Evolutionary conservation across 2,888 invertebrate genomes (phyloP).

Genomic region (Eucera pruinosa): DNA sequence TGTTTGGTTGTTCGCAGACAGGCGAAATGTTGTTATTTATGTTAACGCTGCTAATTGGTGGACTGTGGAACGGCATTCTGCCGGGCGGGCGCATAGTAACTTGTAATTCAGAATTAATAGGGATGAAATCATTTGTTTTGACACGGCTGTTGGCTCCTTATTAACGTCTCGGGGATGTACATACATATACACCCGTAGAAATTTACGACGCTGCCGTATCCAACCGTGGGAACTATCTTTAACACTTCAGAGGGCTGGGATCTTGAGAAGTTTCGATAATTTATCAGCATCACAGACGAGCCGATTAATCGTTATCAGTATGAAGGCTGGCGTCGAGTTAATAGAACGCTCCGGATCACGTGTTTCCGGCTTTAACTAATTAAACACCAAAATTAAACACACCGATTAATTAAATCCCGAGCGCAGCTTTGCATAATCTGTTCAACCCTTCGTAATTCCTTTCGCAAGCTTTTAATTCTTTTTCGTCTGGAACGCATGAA

Average conservation of each 20-base stretch:
- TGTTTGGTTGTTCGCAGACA: not conserved
- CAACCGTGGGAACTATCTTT: not conserved
- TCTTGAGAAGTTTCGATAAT: constrained; percentile 21
- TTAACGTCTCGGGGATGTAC: constrained; percentile 10
- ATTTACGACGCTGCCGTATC: not conserved
- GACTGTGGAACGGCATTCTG: not conserved
- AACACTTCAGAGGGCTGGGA: not conserved
- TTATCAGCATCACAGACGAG: constrained; percentile 13
- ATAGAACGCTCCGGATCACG: constrained; percentile 9
- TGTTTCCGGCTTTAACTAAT: not conserved
- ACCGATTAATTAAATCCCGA: no score
- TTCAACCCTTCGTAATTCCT: not conserved
- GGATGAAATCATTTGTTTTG: constrained; percentile 40
- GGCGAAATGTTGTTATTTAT: constrained; percentile 31
- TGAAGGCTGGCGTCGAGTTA: constrained; percentile 15
- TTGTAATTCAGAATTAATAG: constrained; percentile 24
- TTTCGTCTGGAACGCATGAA: not conserved
- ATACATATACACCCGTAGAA: not conserved
- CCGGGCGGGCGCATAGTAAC: not conserved
- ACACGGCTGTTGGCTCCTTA: not conserved
- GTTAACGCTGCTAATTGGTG: constrained; percentile 12
- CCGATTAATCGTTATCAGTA: constrained; percentile 41
- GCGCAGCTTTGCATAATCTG: constrained; percentile 10
- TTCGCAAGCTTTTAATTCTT: not conserved
- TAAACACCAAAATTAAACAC: no score